These are phyloP conservation scores for Gasterosteus aculeatus DNA, from an alignment of 2,113 vertebrate genomes.

Conservation along the genomic window DNA sequence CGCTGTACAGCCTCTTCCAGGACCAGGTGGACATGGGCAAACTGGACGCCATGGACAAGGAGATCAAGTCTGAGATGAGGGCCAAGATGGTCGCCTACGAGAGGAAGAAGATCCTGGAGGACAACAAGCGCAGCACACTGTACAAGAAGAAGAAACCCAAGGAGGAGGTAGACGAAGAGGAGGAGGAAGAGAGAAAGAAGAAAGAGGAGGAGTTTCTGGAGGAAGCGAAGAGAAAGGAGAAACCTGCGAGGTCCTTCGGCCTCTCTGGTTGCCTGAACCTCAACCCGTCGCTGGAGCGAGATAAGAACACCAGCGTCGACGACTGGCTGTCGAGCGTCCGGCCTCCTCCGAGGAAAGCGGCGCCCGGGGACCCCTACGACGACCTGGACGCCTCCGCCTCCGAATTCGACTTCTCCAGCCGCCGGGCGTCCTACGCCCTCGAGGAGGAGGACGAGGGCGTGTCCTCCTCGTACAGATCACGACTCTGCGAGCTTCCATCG, in stretches of 20 bases:
- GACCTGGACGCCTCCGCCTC: constrained; percentile 79
- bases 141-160: constrained; percentile 93
- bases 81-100: constrained; percentile 90
- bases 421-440: constrained; percentile 71
- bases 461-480: constrained; percentile 79
- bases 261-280: constrained; percentile 76
- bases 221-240: constrained; percentile 61
- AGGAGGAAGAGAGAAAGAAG: constrained; percentile 60
- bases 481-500: constrained; percentile 64
- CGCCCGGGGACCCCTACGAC: constrained; percentile 61
- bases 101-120: constrained; percentile 89
- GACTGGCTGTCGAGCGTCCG: constrained; percentile 88
- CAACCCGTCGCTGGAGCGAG: constrained; percentile 64
- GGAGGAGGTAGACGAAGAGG: constrained; percentile 77
- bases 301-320: constrained; percentile 78
- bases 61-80: constrained; percentile 88
- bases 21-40: constrained; percentile 90
- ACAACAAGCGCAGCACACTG: constrained; percentile 92
- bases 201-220: constrained; percentile 76
- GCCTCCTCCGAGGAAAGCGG: constrained; percentile 76
- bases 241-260: constrained; percentile 65
- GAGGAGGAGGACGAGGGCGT: constrained; percentile 73
- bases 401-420: constrained; percentile 84
- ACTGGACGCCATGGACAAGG: constrained; percentile 88
- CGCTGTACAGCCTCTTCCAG: constrained; percentile 91